A percentile compares a stretch with the other conserved stretches of the same genome.
These are phyloP conservation scores for Cochlearius cochlearius DNA, from an alignment of 2,113 vertebrate genomes.

Conservation along the genomic window DNA sequence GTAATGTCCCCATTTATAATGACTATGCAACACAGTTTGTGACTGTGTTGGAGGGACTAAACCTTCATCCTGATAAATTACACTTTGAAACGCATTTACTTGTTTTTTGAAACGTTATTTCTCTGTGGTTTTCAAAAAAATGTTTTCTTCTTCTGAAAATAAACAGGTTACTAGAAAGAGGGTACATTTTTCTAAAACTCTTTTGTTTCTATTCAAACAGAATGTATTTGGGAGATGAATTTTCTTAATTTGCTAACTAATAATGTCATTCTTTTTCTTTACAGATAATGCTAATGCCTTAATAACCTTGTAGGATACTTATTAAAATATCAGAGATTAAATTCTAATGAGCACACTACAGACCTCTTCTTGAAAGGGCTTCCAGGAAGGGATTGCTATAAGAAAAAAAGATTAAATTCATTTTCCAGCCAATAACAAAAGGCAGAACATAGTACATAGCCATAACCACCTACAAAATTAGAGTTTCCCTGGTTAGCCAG, in stretches of 20 bases:
- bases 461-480: background rate
- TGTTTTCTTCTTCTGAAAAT: slow-evolving; percentile 1
- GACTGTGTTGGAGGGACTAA: background rate
- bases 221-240: background rate
- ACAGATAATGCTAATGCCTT: background rate
- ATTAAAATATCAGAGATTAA: slow-evolving; percentile 8
- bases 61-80: background rate
- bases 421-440: background rate
- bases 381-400: background rate
- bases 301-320: background rate
- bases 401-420: background rate
- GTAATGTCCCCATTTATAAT: background rate
- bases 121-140: background rate
- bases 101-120: slow-evolving; percentile 27
- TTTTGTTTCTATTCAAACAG: background rate
- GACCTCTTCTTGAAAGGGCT: background rate
- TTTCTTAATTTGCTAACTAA: background rate
- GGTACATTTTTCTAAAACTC: background rate
- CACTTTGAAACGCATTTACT: background rate
- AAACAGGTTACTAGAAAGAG: background rate
- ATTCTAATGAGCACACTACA: background rate
- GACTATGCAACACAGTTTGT: background rate
- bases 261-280: background rate
- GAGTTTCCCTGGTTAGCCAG: background rate
- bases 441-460: background rate